Percentiles rank a stretch among this genome's conserved stretches.
phyloP scores from a whole-genome alignment of 2,113 vertebrate genomes.

The Archilochus colubris region DNA sequence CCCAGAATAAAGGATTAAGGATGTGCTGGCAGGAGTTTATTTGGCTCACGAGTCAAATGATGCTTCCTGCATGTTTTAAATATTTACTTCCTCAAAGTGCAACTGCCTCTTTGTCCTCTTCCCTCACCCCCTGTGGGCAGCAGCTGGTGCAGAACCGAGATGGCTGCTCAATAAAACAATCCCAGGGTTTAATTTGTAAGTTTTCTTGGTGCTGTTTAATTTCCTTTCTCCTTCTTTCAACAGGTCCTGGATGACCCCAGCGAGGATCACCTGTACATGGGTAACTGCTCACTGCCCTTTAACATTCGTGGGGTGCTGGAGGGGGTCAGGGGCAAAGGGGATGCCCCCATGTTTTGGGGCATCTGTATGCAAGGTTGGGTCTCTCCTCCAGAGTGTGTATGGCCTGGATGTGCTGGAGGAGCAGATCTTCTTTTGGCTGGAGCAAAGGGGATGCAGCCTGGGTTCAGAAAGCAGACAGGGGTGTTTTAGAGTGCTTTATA shows the following conservation, averaged over 20 bases:
- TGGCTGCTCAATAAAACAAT: background rate
- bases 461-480: background rate
- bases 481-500: background rate
- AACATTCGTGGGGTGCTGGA: rapidly evolving
- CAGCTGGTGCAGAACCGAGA: background rate
- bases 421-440: background rate
- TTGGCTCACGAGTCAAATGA: slow-evolving; percentile 46
- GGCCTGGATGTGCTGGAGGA: background rate
- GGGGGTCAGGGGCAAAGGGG: background rate
- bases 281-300: slow-evolving; percentile 70
- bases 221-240: slow-evolving; percentile 22
- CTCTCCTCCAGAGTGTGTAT: background rate
- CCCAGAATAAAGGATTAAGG: slow-evolving; percentile 8
- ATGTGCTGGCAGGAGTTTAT: slow-evolving; percentile 26
- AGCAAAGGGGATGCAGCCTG: background rate
- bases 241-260: slow-evolving; percentile 97
- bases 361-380: background rate
- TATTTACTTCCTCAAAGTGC: slow-evolving; percentile 37
- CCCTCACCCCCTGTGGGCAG: background rate
- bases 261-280: slow-evolving; percentile 99
- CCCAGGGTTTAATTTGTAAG: background rate
- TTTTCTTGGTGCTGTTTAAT: background rate
- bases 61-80: slow-evolving; percentile 51
- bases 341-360: background rate
- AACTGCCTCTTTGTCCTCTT: slow-evolving; percentile 4